phyloP scores from a whole-genome alignment of 30 jellyfish, hydroid and myxozoan species.

The Haliclystus octoradiatus region DNA sequence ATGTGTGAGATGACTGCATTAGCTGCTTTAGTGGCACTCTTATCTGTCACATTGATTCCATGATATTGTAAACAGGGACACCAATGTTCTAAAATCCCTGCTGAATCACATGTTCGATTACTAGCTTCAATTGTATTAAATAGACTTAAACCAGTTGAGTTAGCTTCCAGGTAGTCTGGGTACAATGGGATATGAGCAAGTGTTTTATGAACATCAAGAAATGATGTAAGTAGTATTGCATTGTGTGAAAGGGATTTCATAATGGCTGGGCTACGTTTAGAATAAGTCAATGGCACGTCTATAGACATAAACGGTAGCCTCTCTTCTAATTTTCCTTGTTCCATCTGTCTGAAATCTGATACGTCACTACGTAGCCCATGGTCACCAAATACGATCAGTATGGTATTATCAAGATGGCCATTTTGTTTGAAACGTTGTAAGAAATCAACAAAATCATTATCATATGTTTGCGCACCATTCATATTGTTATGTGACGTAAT shows the following conservation, averaged over 20 bases:
- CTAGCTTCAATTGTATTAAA: conserved; percentile 7
- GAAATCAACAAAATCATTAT: conserved; percentile 3
- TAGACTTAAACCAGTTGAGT: conserved; percentile 8
- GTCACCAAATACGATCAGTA: conserved; percentile 20
- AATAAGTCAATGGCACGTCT: not conserved
- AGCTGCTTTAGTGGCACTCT: conserved; percentile 4
- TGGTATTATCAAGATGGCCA: not conserved
- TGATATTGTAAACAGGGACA: conserved; percentile 9
- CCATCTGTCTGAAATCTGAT: conserved; percentile 10
- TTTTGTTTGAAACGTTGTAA: not conserved
- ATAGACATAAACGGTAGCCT: conserved; percentile 22
- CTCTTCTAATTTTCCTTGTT: conserved; percentile 26
- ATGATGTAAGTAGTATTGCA: conserved; percentile 10
- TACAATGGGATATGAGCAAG: conserved; percentile 5
- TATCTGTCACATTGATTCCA: not conserved
- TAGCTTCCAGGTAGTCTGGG: not conserved
- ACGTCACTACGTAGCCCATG: conserved; percentile 19
- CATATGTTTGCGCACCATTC: not conserved
- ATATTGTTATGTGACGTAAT: conserved; percentile 2
- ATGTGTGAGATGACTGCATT: conserved; percentile 1
- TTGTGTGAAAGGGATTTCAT: not conserved
- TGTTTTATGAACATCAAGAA: conserved; percentile 24
- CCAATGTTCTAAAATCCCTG: conserved; percentile 22
- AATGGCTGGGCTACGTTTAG: not conserved
- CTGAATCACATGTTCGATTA: conserved; percentile 17